Evolutionary conservation across 2,797 vertebrate species (phyloP).

Genomic region (Otolemur crassicaudatus): DNA sequence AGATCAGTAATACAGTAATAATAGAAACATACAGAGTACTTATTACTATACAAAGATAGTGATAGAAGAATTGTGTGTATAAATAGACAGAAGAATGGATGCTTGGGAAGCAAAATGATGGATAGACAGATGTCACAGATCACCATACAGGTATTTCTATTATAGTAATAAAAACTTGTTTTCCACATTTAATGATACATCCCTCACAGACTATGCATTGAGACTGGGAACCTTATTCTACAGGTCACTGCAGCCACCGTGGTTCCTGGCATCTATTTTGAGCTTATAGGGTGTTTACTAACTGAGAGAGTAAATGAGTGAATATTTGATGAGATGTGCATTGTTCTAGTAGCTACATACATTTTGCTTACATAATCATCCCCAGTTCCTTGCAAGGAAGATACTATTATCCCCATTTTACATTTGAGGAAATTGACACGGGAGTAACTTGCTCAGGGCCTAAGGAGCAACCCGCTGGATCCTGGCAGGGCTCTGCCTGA

Average conservation of each 20-base stretch:
- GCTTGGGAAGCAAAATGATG: background rate
- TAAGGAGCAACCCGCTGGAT: background rate
- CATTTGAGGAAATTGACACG: background rate
- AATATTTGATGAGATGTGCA: background rate
- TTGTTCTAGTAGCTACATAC: background rate
- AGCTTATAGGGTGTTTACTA: background rate
- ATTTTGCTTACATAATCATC: constrained; percentile 10
- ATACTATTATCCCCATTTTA: background rate
- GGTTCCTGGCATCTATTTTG: background rate
- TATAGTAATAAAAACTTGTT: background rate
- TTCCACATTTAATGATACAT: background rate
- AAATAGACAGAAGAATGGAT: background rate
- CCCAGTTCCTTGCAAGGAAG: background rate
- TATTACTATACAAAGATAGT: background rate
- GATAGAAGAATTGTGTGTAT: background rate
- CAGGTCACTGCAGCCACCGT: background rate
- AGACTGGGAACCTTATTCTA: background rate
- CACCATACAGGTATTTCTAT: background rate
- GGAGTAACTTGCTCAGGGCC: background rate
- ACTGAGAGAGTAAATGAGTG: background rate
- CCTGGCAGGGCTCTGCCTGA: background rate
- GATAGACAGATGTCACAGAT: background rate
- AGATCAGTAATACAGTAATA: background rate
- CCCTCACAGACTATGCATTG: background rate
- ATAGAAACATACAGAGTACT: background rate